Evolutionary conservation across 1,140 invertebrate genomes (phyloP), one percentile per base, ranked within the genome.

Genomic region (Paraescarpia echinospica): DNA sequence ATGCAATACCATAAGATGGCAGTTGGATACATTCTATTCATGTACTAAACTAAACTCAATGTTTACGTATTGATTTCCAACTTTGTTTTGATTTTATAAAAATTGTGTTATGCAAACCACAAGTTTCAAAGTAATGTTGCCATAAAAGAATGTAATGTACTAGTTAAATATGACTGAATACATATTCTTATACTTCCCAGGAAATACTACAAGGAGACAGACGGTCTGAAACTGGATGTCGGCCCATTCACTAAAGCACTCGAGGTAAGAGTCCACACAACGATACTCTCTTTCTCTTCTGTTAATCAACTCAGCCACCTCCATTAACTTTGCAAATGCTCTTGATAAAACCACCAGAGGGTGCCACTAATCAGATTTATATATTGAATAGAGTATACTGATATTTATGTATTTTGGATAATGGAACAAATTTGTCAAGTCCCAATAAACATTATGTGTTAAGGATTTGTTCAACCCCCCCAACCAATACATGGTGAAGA

Each of bases 191-290:
- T 59, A 88, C 93, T 92, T 93, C 94, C 33, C 94, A 97, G 97
- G 35, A 96, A 96, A 93, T 97, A 96, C 94, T 97, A 97, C 94
- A 96, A 96, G 94, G 96, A 97, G 92, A 95, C 95, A 27, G 96
- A 95, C n/a, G 94, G 96, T n/a, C 94, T 97, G 22, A 94, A 94
- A 0, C 93, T 97, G 89, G 97, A 97, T 96, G 95, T 97, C 34
- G 97, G 97, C 14, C 94, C 96, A 34, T 97, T 95, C 95, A 95
- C 96, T 51, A 95, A 95, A 91, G 97, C 41, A 41, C 41, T 77
- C 14, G 59, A 77, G 59, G 27, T 77, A 77, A 22, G 59, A 77
- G 1, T 31, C 59, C 59, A 77, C 6, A 8, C 59, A 77, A 77
- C 5, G 59, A 77, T 31, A 77, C 59, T 14, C 6, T 48, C 41